Evolutionary conservation across 2,888 invertebrate species (phyloP), one percentile per base, ranked within the genome.

Genomic region (Melipona bicolor): DNA sequence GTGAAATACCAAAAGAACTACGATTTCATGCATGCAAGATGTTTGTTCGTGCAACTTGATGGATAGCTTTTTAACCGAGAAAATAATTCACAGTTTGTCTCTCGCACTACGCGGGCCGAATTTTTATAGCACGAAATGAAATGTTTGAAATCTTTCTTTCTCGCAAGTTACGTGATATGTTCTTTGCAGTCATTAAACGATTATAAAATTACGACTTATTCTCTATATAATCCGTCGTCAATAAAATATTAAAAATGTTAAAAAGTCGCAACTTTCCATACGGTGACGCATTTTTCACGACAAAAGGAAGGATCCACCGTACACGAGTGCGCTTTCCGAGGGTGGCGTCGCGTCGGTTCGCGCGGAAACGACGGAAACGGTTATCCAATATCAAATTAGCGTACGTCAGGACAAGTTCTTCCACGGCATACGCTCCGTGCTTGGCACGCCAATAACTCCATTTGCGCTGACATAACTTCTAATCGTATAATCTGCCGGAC

Each of bases 321-420:
- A 52, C 64, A 75, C 80, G 80, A 79, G 70, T 56, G 56, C 43
- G 70, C 77, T 73, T 85, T 86, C 73, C 49, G 76, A 86, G 65
- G 75, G 64, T 52, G 68, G 72, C 67, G 77, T 84, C 64, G 65
- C 65, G 77, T 81, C 65, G 81, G 70, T 79, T 73, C 67, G 79
- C 56, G 32, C 59, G 81, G 76, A 43, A 43, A 80, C 78, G 82
- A 83, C 84, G 64, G 85, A 56, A 87, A 79, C 85, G 77, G 84
- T 88, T 88, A 88, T 86, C 83, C 87, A 72, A 89, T 90, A 90
- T 90, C 87, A 81, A 88, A 90, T 90, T 89, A 88, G 79, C 77
- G 84, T 89, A 83, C 84, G 87, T 88, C 86, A 81, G 82, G 83
- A 75, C 77, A 85, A 84, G 81, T 84, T 87, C 81, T 82, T 89